Evolutionary conservation across 1,140 invertebrate species (phyloP).

Genomic region (Drosophila albomicans): DNA sequence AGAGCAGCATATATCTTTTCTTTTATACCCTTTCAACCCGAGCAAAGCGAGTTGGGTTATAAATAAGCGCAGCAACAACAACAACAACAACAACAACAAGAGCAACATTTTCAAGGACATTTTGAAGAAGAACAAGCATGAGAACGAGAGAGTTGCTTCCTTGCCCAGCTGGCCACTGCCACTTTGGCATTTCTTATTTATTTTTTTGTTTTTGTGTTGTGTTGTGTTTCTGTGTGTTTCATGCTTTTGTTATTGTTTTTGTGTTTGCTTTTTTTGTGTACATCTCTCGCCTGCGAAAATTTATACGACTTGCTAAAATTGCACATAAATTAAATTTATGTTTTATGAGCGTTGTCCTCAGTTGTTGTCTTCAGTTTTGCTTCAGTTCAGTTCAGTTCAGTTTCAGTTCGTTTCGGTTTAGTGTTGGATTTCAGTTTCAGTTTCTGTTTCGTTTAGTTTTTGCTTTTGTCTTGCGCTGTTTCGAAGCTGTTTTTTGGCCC

Average conservation of each 20-base stretch:
- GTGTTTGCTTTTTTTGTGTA: conserved; percentile 32
- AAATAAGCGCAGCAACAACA: conserved; percentile 67
- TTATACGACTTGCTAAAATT: conserved; percentile 84
- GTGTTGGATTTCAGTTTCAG: conserved; percentile 11
- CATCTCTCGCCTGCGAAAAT: conserved; percentile 66
- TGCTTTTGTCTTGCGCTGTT: conserved; percentile 7
- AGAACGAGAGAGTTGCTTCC: background rate
- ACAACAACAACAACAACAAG: background rate
- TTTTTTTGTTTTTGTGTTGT: conserved; percentile 34
- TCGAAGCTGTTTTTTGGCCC: background rate
- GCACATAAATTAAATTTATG: conserved; percentile 84
- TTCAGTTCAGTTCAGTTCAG: conserved; percentile 38
- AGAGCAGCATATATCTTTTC: conserved; percentile 61
- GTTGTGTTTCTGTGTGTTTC: conserved; percentile 24
- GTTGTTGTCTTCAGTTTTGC: conserved; percentile 56
- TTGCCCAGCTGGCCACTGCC: conserved; percentile 66
- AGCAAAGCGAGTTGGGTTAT: conserved; percentile 50
- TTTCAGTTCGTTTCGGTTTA: conserved; percentile 18
- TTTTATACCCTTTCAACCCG: conserved; percentile 64
- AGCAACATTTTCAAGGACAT: conserved; percentile 73
- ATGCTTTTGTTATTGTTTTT: conserved; percentile 14
- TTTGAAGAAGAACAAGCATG: conserved; percentile 46
- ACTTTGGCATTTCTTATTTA: conserved; percentile 57
- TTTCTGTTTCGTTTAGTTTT: conserved; percentile 38
- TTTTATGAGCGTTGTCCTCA: conserved; percentile 79